These are phyloP conservation scores for Sander lucioperca DNA, from an alignment of 2,113 vertebrate species.

Conservation along the genomic window DNA sequence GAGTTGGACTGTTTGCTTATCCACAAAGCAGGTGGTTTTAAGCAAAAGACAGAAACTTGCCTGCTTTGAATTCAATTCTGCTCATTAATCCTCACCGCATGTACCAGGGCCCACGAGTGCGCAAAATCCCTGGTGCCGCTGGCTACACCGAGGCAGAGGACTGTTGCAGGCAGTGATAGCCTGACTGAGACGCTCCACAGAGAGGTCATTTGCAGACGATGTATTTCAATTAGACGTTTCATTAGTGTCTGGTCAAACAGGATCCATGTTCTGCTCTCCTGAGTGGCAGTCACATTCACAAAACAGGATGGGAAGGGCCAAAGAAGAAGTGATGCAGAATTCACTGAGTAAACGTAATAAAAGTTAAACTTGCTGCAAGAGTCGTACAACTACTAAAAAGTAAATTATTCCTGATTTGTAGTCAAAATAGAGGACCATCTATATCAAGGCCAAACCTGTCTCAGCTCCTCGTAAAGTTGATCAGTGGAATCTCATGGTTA, in stretches of 20 bases:
- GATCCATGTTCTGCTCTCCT: constrained; percentile 14
- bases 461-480: background rate
- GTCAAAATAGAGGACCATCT: background rate
- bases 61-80: constrained; percentile 42
- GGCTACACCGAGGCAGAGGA: background rate
- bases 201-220: constrained; percentile 4
- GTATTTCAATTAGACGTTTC: constrained; percentile 22
- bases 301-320: constrained; percentile 1
- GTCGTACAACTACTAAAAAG: background rate
- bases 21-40: constrained; percentile 25
- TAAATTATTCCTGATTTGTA: background rate
- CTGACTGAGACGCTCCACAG: constrained; percentile 22
- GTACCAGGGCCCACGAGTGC: background rate
- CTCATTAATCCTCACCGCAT: constrained; percentile 29
- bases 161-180: constrained; percentile 26
- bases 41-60: constrained; percentile 9
- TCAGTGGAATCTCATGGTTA: background rate
- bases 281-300: background rate
- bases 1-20: constrained; percentile 16
- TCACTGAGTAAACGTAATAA: no score
- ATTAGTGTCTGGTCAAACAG: constrained; percentile 27
- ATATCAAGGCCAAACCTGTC: background rate
- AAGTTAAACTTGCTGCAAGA: background rate
- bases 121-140: constrained; percentile 10
- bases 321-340: background rate